These are phyloP conservation scores for Genyomyrus donnyi DNA, from an alignment of 2,113 vertebrate genomes.

Conservation along the genomic window DNA sequence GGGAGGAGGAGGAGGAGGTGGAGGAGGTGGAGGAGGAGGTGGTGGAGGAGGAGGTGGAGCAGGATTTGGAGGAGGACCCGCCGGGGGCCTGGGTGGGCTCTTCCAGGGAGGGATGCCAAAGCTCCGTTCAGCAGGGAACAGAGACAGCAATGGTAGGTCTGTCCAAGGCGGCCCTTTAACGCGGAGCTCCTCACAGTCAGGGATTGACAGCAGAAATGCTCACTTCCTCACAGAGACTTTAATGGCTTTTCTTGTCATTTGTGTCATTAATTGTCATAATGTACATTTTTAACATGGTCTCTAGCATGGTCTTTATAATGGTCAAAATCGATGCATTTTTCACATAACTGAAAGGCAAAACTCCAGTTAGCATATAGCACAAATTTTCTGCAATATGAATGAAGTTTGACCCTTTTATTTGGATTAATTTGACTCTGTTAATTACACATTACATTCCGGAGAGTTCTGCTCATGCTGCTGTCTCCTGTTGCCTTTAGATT, in stretches of 20 bases:
- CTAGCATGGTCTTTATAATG: neutral
- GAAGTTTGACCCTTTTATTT: neutral
- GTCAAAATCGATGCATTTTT: neutral
- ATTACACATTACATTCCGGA: neutral
- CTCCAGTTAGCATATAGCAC: neutral
- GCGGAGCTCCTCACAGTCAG: neutral
- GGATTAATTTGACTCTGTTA: neutral
- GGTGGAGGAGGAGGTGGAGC: conserved; percentile 13
- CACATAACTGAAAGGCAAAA: neutral
- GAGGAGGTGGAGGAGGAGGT: conserved; percentile 35
- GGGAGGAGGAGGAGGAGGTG: conserved; percentile 38
- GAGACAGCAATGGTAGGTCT: conserved; percentile 61
- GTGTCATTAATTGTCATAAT: neutral
- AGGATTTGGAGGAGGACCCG: conserved; percentile 39
- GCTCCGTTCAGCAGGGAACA: conserved; percentile 71
- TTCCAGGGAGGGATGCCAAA: conserved; percentile 92
- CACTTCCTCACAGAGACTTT: neutral
- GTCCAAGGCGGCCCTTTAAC: neutral
- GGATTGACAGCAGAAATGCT: neutral
- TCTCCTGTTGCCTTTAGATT: conserved; percentile 47
- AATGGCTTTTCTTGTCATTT: neutral
- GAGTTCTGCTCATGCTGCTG: neutral
- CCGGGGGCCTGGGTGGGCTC: conserved; percentile 64
- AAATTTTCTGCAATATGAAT: neutral
- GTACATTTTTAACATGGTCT: neutral